phyloP scores from a whole-genome alignment of 2,797 vertebrate genomes.

The Halcyon badia region DNA sequence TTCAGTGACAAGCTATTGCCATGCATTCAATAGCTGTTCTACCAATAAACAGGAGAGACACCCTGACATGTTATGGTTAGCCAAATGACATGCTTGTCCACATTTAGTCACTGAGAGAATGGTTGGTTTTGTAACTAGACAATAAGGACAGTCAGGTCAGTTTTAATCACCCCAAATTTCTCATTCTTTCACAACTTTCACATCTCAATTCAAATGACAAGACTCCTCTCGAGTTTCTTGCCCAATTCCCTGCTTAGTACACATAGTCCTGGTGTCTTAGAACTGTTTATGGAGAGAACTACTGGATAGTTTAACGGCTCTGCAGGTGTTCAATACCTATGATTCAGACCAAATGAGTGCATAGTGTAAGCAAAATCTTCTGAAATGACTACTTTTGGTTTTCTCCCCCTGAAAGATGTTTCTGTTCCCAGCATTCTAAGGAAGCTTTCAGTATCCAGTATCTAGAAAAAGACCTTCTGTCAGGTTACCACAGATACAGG shows the following conservation, averaged over 20 bases:
- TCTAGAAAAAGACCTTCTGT: not conserved
- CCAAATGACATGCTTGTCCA: not conserved
- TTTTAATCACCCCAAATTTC: not conserved
- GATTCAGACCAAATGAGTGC: not conserved
- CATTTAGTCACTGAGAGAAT: not conserved
- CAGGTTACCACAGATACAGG: not conserved
- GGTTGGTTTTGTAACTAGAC: not conserved
- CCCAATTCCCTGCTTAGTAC: not conserved
- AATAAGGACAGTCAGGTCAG: not conserved
- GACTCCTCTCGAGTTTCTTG: not conserved
- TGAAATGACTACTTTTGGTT: not conserved
- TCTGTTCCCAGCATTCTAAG: not conserved
- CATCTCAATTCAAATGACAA: not conserved
- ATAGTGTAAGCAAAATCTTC: not conserved
- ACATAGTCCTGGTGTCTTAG: not conserved
- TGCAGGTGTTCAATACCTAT: not conserved
- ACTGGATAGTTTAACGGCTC: not conserved
- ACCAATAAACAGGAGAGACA: not conserved
- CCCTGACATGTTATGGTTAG: accelerated
- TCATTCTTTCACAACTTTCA: not conserved
- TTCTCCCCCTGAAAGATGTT: not conserved
- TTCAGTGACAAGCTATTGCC: not conserved
- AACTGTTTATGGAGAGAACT: not conserved
- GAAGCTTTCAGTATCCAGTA: not conserved
- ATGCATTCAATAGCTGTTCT: not conserved